phyloP scores from a whole-genome alignment of 2,113 vertebrate genomes.

The Peromyscus californicus region DNA sequence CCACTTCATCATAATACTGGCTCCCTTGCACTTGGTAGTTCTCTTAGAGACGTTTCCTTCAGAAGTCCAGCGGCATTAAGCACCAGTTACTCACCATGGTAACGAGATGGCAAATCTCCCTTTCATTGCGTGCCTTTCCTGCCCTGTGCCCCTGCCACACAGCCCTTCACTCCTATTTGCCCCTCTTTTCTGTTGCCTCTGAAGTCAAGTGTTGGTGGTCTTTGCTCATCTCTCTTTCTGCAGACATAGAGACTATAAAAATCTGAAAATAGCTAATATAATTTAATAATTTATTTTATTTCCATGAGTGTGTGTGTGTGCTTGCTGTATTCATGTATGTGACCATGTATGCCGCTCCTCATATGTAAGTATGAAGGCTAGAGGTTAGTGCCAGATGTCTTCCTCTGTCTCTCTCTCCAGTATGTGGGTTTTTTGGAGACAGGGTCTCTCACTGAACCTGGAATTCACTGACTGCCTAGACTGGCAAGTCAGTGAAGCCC shows the following conservation, averaged over 20 bases:
- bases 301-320: not conserved
- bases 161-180: not conserved
- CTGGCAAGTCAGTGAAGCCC: too few species aligned
- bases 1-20: not conserved
- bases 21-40: not conserved
- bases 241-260: not conserved
- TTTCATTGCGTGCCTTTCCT: not conserved
- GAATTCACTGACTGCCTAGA: not conserved
- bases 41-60: not conserved
- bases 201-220: not conserved
- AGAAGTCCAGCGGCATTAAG: not conserved
- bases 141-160: not conserved
- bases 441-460: not conserved
- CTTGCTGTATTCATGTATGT: not conserved
- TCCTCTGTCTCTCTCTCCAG: not conserved
- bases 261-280: not conserved
- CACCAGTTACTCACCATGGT: not conserved
- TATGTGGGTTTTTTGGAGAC: not conserved
- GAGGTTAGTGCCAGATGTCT: not conserved
- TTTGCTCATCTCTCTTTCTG: slow-evolving; percentile 52
- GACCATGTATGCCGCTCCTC: not conserved
- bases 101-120: not conserved
- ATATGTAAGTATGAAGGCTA: not conserved
- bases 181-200: not conserved
- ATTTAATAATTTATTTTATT: not conserved